Percentiles rank a stretch among this genome's conserved stretches.
Evolutionary conservation across 2,113 vertebrate species (phyloP).

Genomic region (Dascyllus trimaculatus): DNA sequence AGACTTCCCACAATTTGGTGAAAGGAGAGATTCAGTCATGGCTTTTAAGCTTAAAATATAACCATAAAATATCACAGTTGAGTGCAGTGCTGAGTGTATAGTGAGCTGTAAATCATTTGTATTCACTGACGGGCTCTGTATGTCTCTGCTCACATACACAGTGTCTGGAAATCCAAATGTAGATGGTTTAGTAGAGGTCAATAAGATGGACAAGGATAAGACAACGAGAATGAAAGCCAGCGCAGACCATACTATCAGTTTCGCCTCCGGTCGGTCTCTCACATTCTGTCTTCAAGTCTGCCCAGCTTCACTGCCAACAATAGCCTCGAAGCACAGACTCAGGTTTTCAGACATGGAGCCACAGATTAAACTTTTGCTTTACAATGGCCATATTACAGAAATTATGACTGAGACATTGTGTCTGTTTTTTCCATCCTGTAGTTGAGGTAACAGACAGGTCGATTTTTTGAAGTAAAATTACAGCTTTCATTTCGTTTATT

Average conservation of each 20-base stretch:
- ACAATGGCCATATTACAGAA: not conserved
- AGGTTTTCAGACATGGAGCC: constrained; percentile 18
- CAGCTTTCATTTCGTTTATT: constrained; percentile 23
- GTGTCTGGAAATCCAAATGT: constrained; percentile 42
- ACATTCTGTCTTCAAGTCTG: constrained; percentile 26
- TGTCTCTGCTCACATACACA: not conserved
- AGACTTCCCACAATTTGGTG: constrained; percentile 53
- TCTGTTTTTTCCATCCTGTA: not conserved
- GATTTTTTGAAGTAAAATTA: constrained; percentile 15
- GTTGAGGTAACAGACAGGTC: not conserved
- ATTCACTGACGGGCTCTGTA: not conserved
- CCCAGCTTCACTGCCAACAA: not conserved
- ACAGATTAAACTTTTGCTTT: constrained; percentile 23
- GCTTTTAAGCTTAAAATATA: constrained; percentile 58
- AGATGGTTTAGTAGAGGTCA: constrained; percentile 25
- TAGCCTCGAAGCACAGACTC: constrained; percentile 22
- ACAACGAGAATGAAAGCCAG: constrained; percentile 39
- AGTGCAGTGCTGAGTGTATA: not conserved
- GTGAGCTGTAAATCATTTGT: constrained; percentile 47
- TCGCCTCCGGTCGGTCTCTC: constrained; percentile 27
- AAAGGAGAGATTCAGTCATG: constrained; percentile 36
- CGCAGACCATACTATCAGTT: constrained; percentile 25
- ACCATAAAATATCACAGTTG: constrained; percentile 39
- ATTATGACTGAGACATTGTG: not conserved
- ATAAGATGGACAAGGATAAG: constrained; percentile 31